Base-by-base conservation (phyloP, 2,888 invertebrate species). In the Fragum fragum region DNA sequence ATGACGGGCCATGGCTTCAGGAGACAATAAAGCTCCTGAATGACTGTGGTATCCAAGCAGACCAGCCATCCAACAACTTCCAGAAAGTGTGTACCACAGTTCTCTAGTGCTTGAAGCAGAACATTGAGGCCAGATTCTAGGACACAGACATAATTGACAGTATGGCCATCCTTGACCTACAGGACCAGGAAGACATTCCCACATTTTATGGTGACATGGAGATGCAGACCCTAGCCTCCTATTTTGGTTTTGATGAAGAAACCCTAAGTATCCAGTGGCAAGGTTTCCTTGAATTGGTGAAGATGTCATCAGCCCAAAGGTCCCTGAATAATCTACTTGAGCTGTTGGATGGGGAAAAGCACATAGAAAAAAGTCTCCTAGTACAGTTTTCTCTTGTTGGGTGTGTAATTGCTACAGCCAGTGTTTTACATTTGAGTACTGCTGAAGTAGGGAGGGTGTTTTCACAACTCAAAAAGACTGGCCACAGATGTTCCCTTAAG, bases 131-230 rank as follows among this genome's bases (percentile, higher is more conserved):
- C 32, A 72, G 81, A 29, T 85, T 85, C 53, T 16, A 23, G 1
- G 79, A 83, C 77, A 74, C 74, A n/a, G 79, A 78, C 26, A 57
- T 80, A n/a, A 73, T 79, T 21, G 75, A 82, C 18, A 55, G 52
- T 32, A 16, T 81, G 29, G 63, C 75, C 29, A 57, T 80, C n/a
- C 59, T 82, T 14, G 79, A 82, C 61, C 57, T 78, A 3, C 59
- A n/a, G 0, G 32, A 29, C 14, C 11, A 18, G 21, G 76, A 73
- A 7, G 59, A 75, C 21, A 32, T 69, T 26, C 74, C 59, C 29
- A 11, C 69, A 18, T 71, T 80, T 11, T 77, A 75, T 53, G 80
- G 78, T 1, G 42, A 42, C 14, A 21, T 6, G 1, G 80, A 83
- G 32, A 75, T 83, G 26, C 61, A 76, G 26, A n/a, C 5, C 29